These are phyloP conservation scores for Ametastegia equiseti DNA, from an alignment of 2,888 invertebrate species.

Conservation along the genomic window DNA sequence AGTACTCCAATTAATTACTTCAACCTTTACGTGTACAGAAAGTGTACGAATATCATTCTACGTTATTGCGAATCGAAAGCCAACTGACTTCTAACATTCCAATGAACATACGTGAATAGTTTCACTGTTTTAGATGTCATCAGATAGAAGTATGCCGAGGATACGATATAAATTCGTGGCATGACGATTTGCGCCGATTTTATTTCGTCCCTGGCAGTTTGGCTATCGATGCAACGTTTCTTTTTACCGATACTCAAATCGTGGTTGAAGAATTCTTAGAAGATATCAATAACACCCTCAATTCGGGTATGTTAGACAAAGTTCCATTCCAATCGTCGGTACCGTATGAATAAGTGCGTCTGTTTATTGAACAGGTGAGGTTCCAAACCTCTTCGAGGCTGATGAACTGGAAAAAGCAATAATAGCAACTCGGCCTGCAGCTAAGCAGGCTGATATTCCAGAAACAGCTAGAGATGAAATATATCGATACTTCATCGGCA, in stretches of 20 bases:
- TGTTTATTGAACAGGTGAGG: conserved; percentile 81
- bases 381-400: conserved; percentile 92
- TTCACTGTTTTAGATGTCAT: conserved; percentile 81
- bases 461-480: conserved; percentile 86
- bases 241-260: conserved; percentile 94
- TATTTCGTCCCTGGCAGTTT: conserved; percentile 88
- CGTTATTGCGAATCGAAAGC: background rate
- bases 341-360: conserved; percentile 8
- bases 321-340: background rate
- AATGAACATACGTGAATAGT: background rate
- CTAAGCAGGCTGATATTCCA: conserved; percentile 83
- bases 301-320: conserved; percentile 81
- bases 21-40: background rate
- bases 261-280: conserved; percentile 94
- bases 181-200: conserved; percentile 89
- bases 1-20: conserved; percentile 52
- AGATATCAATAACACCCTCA: conserved; percentile 94
- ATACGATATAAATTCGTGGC: conserved; percentile 90
- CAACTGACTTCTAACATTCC: background rate
- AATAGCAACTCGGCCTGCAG: conserved; percentile 84
- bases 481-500: conserved; percentile 90
- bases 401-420: conserved; percentile 92
- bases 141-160: conserved; percentile 92
- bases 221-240: conserved; percentile 87
- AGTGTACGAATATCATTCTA: background rate